Base-by-base conservation (phyloP, 2,113 vertebrate genomes). In the Passer domesticus region DNA sequence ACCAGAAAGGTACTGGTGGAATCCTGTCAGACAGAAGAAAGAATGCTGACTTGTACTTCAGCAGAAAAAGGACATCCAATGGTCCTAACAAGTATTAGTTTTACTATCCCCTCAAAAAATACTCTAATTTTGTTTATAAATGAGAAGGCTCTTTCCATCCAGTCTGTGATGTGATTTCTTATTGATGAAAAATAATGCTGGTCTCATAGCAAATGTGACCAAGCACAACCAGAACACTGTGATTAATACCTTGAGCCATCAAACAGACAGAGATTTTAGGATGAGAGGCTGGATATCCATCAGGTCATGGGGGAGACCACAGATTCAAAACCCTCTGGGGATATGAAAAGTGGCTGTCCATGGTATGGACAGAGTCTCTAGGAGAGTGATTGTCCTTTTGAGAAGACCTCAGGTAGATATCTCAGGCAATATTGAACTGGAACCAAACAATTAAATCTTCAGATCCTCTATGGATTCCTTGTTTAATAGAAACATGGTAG, bases 371-470 rank as follows among this genome's bases (percentile, higher is more conserved):
- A 59, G 12, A 15, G 8, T 7, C 31, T 53, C 49, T 23, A 10
- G 21, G 25, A 76, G 27, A 80, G 12, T 8, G 25, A 49, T 4
- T 43, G 15, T 20, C 8, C 39, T 59, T 62, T 33, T 47, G 14
- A 92, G 12, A 44, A 81, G 15, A 30, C 46, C 35, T 46, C 68
- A 67, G 37, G 37, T 35, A 73, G 37, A 52, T 6, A 49, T 22
- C 11, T 69, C 19, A 7, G 41, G 21, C 17, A 67, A 64, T 13
- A 59, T 6, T 0, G 0, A 62, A 33, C 63, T 21, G 23, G 31
- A 62, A 4, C 7, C 12, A 58, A 37, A 0, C 8, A 56, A 53
- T 64, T 44, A 64, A 33, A 52, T 13, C 5, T 23, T 83, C n/a
- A 49, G 14, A 15, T 3, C 4, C 7, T 73, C 35, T 24, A 41